Conservation (phyloP, 2,888 invertebrate genomes). For the Metellina segmentata region DNA sequence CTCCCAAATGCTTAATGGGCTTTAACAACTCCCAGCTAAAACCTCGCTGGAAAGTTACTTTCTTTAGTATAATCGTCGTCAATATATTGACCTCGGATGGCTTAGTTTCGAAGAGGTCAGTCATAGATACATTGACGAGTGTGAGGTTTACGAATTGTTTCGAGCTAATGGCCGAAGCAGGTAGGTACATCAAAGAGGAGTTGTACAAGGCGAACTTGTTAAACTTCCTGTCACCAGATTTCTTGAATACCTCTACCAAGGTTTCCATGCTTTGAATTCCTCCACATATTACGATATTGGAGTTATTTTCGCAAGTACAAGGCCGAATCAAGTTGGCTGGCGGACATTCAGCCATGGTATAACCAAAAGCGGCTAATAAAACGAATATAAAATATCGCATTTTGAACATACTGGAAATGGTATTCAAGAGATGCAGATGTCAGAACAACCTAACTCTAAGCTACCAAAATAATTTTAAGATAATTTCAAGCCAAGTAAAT, state of each 20-base stretch:
- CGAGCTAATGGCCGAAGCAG: constrained; percentile 15
- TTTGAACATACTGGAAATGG: neutral
- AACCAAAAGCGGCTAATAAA: neutral
- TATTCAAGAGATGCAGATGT: too few species aligned
- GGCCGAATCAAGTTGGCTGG: constrained; percentile 5
- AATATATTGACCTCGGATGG: neutral
- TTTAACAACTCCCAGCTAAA: neutral
- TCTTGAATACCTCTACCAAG: neutral
- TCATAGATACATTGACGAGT: constrained; percentile 18
- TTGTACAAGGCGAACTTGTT: neutral
- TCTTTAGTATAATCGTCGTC: neutral
- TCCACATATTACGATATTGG: neutral
- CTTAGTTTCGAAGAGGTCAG: neutral
- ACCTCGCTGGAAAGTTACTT: neutral
- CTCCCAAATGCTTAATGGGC: neutral
- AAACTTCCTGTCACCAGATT: constrained; percentile 2
- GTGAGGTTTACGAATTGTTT: constrained; percentile 13
- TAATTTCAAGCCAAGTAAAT: too few species aligned
- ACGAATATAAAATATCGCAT: neutral
- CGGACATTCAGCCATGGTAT: constrained; percentile 1
- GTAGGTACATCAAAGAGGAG: constrained; percentile 6
- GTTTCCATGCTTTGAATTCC: neutral
- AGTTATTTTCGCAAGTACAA: neutral
- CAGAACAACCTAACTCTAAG: too few species aligned
- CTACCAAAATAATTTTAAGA: too few species aligned